Evolutionary conservation across 2,113 vertebrate species (phyloP), one percentile per base, ranked within the genome.

Genomic region (Pseudonaja textilis): DNA sequence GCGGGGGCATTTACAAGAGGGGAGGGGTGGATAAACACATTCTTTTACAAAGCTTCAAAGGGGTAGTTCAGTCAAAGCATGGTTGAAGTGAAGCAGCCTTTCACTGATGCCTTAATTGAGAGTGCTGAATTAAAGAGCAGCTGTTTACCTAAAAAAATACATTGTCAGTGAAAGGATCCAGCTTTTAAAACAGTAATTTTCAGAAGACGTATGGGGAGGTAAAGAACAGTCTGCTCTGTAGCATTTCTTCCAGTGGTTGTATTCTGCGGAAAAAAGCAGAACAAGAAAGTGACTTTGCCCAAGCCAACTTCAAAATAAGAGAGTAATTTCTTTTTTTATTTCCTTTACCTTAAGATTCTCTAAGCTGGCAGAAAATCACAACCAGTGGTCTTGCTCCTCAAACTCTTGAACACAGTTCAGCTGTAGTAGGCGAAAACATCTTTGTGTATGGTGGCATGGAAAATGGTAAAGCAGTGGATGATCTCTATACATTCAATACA

Each of bases 401-500:
- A 50, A 95, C 96, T 14, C 92, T 98, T 47, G 93, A 93, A 85
- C 95, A 97, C 93, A 97, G 97, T 92, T 97, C 97, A 61, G 96
- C 95, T 4, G 94, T 94, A 1, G 85, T 96, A 59, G 96, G 94
- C 18, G 96, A 98, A 94, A 97, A 94, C 93, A 96, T 98, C 89
- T 98, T 95, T 42, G 95, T 97, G 14, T 97, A 96, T 50, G 97
- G 95, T 95, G 97, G 96, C 18, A 89, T 89, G 11, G 50, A 96
- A 89, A 94, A 89, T 42, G 95, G 96, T 54, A 95, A 61, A 86
- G 92, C 94, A 47, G 95, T 93, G 0, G 88, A 97, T 91, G 94
- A 98, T 91, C 96, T 98, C 6, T 94, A 97, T 50, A 61, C 98
- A 93, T 98, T 98, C 94, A 98, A 96, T 96, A 97, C 97, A 96